Evolutionary conservation across 2,888 invertebrate genomes (phyloP), one percentile per base, ranked within the genome.

Genomic region (Meteorus cinctellus): DNA sequence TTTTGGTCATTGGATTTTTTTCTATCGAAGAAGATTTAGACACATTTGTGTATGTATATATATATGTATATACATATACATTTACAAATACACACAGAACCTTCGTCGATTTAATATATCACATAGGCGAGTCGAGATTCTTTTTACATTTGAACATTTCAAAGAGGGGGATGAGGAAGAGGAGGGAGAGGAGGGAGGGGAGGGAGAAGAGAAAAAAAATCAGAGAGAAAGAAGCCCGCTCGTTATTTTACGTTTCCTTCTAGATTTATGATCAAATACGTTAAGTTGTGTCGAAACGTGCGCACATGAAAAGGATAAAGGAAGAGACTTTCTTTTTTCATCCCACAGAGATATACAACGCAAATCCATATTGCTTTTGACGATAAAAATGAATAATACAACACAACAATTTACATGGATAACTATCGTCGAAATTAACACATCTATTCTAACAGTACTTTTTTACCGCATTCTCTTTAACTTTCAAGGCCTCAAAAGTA

Each of bases 231-330:
- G 48, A n/a, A 19, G 19, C 62, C 60, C 41, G 41, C 70, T 70
- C 60, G 70, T 70, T 70, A 70, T 70, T 70, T 70, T 60, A 70
- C 70, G 60, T 60, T 70, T 70, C 67, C 31, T 62, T 36, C 27
- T 34, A 70, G 60, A 70, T 70, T 70, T 60, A 70, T 70, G 70
- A 59, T 59, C 70, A 60, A 41, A 60, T 51, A 69, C 69, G 69
- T 55, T 31, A 55, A 55, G 55, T 55, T 6, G 55, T 69, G 69
- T 69, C 59, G 69, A 51, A 69, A 69, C 55, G 55, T 12, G 69
- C 31, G n/a, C 6, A n/a, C 51, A 19, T 55, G 55, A 55, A 41
- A 12, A 12, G 2, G 41, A 19, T 34, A 2, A n/a, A 19, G 8
- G n/a, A 48, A 55, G 55, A 19, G 19, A n/a, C 59, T 51, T 31